phyloP scores from a whole-genome alignment of 2,888 invertebrate genomes.

The Lobophora halterata region DNA sequence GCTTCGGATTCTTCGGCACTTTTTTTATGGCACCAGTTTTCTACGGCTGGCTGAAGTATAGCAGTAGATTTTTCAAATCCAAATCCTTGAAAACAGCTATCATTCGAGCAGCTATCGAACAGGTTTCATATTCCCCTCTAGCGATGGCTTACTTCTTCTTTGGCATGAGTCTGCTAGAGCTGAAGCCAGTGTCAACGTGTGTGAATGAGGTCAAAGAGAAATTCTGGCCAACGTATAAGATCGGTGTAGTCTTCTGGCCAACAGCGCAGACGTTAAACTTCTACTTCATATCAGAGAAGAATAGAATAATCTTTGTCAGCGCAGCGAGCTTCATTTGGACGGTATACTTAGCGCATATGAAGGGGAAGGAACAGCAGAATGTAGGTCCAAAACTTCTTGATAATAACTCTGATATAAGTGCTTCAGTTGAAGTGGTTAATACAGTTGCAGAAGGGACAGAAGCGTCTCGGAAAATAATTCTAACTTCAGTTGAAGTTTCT shows the following conservation, averaged over 20 bases:
- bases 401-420: neutral
- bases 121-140: conserved; percentile 85
- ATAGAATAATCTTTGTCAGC: conserved; percentile 87
- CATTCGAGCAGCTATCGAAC: conserved; percentile 80
- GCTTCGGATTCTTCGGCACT: conserved; percentile 86
- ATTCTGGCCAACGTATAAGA: conserved; percentile 86
- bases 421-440: neutral
- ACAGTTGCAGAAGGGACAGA: neutral
- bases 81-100: conserved; percentile 50
- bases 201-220: conserved; percentile 85
- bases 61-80: conserved; percentile 50
- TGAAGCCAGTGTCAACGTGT: conserved; percentile 81
- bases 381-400: neutral
- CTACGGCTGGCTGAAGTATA: conserved; percentile 86
- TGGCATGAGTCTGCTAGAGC: conserved; percentile 86
- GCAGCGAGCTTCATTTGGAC: conserved; percentile 88
- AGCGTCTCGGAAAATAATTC: neutral
- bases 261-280: conserved; percentile 87
- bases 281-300: conserved; percentile 84
- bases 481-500: neutral
- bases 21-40: conserved; percentile 89
- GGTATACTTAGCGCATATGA: conserved; percentile 88
- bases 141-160: conserved; percentile 88
- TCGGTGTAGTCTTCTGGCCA: conserved; percentile 86
- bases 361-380: conserved; percentile 61